Evolutionary conservation across 2,888 invertebrate genomes (phyloP), one percentile per base, ranked within the genome.

Genomic region (Orthosia gracilis): DNA sequence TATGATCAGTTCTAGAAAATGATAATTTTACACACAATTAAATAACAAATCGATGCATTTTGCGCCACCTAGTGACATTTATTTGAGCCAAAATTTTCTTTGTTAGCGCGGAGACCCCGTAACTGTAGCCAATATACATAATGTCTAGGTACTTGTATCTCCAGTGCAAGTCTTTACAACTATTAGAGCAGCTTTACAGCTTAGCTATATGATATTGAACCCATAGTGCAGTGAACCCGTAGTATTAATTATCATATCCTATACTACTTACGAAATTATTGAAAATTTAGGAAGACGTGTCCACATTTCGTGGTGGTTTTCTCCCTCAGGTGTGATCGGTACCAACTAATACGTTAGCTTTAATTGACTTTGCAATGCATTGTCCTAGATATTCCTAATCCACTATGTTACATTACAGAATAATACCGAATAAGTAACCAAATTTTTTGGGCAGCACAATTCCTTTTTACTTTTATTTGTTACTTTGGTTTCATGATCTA

Each of bases 291-390:
- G 50, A 63, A 26, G 47, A 49, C 26, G 15, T 26, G 4, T 57
- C 21, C 21, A 75, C 47, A 55, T 52, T 71, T 47, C 15, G 57
- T 13, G 23, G 11, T 17, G 18, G 13, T 61, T 50, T 18, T 18
- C 31, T 76, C 80, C 73, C 76, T 2, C 11, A 54, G 76, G 76
- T 58, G 80, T 76, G 76, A 76, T 80, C 47, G 21, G 23, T 50
- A 57, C 23, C 5, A 26, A 31, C 31, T 57, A 80, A 80, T 76
- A 52, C 57, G 52, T 80, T 73, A 76, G 15, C 50, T 58, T 40
- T 52, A 80, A 76, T 80, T 52, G 9, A 63, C 58, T 80, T 80
- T 50, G 11, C 11, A 18, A 12, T 47, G 47, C 18, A 31, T 23
- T 73, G 12, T 9, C 31, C 62, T 40, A 13, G 12, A 50, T 72